Evolutionary conservation across 2,888 invertebrate genomes (phyloP), one percentile per base, ranked within the genome.

Genomic region (Nephrocerus scutellatus): DNA sequence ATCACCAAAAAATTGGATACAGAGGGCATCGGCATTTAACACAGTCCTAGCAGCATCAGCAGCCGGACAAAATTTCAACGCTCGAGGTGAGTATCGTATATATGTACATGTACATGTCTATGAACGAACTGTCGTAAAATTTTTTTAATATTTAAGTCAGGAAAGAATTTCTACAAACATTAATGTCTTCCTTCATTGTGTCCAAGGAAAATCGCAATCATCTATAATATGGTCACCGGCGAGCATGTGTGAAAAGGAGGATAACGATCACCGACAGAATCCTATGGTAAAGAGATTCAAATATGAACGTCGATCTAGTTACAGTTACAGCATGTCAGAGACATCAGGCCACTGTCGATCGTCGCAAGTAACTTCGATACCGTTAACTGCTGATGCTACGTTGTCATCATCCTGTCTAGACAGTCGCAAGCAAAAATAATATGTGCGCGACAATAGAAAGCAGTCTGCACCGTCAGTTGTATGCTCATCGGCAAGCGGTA

Each of bases 221-320:
- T 73, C 79, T 54, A 75, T 63, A 9, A 84, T 90, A 54, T 90
- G 90, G 90, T 90, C 90, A 9, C 90, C 90, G 2, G 90, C 86
- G 2, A 86, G 85, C 47, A 79, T 86, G 42, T 88, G 89, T 62
- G 90, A 90, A 63, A 80, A 84, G 53, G 86, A 86, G n/a, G 68
- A n/a, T n/a, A n/a, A n/a, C n/a, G n/a, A n/a, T n/a, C n/a, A n/a
- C n/a, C n/a, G n/a, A n/a, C n/a, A n/a, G n/a, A n/a, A 67, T 54
- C 68, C 63, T 6, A 62, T 65, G 41, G 67, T 57, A 24, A 59
- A 63, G 24, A 67, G 66, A 36, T 66, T 68, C 32, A 65, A 65
- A 48, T 68, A 68, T 36, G 61, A 63, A 21, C 55, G 68, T 2
- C 54, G 64, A 10, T 51, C 59, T 5, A 54, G 50, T 8, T 41